Conservation (phyloP, 2,888 invertebrate genomes). For the Lottia scabra region DNA sequence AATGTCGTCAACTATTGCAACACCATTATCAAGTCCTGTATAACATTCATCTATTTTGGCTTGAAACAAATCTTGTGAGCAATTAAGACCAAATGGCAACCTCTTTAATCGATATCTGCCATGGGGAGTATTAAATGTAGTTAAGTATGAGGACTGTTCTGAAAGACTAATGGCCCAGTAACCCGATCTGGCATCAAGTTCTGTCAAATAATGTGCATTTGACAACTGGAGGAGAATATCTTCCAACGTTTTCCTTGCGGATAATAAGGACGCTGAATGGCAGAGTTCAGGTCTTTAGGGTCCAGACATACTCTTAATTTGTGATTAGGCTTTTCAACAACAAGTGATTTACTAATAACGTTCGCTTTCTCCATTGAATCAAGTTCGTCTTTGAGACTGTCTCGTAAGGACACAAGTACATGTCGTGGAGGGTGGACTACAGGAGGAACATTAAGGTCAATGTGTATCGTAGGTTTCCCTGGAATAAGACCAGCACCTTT, state of each 20-base stretch:
- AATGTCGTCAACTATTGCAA: constrained; percentile 26
- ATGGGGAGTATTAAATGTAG: constrained; percentile 34
- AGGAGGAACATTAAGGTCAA: not conserved
- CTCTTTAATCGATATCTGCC: constrained; percentile 32
- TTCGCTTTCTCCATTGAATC: not conserved
- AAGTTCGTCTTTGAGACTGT: not conserved
- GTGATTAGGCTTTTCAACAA: no score
- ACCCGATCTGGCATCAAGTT: constrained; percentile 16
- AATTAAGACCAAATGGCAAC: constrained; percentile 30
- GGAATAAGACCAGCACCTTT: constrained; percentile 9
- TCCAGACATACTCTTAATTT: no score
- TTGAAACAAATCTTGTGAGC: constrained; percentile 31
- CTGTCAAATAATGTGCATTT: constrained; percentile 13
- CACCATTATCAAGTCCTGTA: constrained; percentile 16
- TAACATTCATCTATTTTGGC: constrained; percentile 18
- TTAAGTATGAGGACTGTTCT: constrained; percentile 18
- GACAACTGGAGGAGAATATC: constrained; percentile 14
- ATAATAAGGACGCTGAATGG: no score
- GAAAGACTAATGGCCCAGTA: constrained; percentile 15
- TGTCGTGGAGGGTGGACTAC: not conserved
- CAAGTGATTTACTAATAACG: not conserved
- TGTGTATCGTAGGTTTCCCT: constrained; percentile 5
- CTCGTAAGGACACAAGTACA: not conserved
- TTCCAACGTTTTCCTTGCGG: constrained; percentile 15
- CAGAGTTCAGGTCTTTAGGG: constrained; percentile 13